Evolutionary conservation across 2,113 vertebrate species (phyloP), one percentile per base, ranked within the genome.

Genomic region (Elanoides forficatus): DNA sequence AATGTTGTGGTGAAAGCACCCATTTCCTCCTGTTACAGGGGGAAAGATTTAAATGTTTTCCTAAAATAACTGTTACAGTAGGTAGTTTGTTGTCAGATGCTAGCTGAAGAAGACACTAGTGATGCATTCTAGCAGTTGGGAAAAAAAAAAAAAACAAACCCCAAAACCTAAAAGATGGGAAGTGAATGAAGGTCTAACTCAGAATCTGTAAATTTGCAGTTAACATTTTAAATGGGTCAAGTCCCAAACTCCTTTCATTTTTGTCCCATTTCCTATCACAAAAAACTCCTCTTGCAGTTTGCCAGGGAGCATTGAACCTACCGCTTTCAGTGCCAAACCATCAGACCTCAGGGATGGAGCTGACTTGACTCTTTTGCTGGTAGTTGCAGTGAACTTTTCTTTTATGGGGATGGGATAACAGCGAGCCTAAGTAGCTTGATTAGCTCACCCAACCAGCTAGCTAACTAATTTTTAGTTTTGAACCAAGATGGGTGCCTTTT

Each of bases 131-230:
- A 56, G 11, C 9, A 32, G 5, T 3, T 27, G 6, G 17, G 13
- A 45, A 40, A 23, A 25, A 19, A 26, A 11, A 23, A 21, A 25
- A 60, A 16, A 48, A 13, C 14, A 67, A 55, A 7, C 4, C 4
- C 2, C 14, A 2, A 17, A 50, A 3, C 6, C 40, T 6, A 5
- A 6, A 66, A 71, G 5, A 40, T 21, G 4, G 6, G 15, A 6
- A 48, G 7, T 45, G 40, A 81, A 70, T 58, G 12, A 26, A 76
- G 81, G 6, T 34, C 8, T 72, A 48, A 74, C 20, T 62, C 32
- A 75, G 19, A 58, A 19, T 73, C 52, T 18, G 7, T 62, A 53
- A 62, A 81, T 55, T 71, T 4, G 0, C 10, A 13, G 43, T 52
- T 63, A 93, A 62, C 3, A 11, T 90, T 85, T 56, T 26, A 63